Evolutionary conservation across 2,888 invertebrate genomes (phyloP).

Genomic region (Bombyx huttoni): DNA sequence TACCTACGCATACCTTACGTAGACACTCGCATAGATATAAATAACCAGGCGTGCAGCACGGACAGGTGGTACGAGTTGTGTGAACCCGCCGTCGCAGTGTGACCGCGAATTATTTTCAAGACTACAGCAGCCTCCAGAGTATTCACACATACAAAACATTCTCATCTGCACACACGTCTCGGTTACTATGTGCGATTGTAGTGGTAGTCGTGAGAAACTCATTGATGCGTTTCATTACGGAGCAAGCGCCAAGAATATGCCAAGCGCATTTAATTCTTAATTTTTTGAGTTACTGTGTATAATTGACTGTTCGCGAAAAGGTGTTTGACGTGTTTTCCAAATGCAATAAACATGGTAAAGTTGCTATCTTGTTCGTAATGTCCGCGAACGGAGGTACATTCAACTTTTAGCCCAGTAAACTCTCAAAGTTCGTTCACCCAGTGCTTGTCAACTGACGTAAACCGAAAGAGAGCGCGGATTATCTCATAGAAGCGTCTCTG

Average conservation of each 20-base stretch:
- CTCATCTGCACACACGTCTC: slow-evolving; percentile 51
- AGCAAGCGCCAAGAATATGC: slow-evolving; percentile 12
- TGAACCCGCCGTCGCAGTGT: slow-evolving; percentile 65
- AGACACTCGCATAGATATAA: slow-evolving; percentile 63
- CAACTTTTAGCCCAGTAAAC: slow-evolving; percentile 74
- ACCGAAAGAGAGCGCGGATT: slow-evolving; percentile 42
- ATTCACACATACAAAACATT: slow-evolving; percentile 30
- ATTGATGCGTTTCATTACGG: slow-evolving; percentile 32
- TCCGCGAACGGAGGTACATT: slow-evolving; percentile 72
- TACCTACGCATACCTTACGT: slow-evolving; percentile 24
- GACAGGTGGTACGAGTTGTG: slow-evolving; percentile 67
- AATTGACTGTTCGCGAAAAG: slow-evolving; percentile 21
- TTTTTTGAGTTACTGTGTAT: slow-evolving; percentile 8
- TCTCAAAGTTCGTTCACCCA: slow-evolving; percentile 71
- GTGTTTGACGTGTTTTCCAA: slow-evolving; percentile 36
- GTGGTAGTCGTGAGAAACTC: slow-evolving; percentile 70
- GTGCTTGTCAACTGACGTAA: slow-evolving; percentile 71
- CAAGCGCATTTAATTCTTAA: slow-evolving; percentile 33
- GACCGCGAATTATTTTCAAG: slow-evolving; percentile 74
- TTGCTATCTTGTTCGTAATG: slow-evolving; percentile 73
- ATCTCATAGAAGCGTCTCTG: slow-evolving; percentile 38
- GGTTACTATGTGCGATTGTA: slow-evolving; percentile 50
- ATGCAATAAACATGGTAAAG: slow-evolving; percentile 50
- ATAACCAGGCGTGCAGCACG: slow-evolving; percentile 67
- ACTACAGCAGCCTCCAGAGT: slow-evolving; percentile 62